These are phyloP conservation scores for Semaprochilodus insignis DNA, from an alignment of 2,797 vertebrate species.

Conservation along the genomic window DNA sequence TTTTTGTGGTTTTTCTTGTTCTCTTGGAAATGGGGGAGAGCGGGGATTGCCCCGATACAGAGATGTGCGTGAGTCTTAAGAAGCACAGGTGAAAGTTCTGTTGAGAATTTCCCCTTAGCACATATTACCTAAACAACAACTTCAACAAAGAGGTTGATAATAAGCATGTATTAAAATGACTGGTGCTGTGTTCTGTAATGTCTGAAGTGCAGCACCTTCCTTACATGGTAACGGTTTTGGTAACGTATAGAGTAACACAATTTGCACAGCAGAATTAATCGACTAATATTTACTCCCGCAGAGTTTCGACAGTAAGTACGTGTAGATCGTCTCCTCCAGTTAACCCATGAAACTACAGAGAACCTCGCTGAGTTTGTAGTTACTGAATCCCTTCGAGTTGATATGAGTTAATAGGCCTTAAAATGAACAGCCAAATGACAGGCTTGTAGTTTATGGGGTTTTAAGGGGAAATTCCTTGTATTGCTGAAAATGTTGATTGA, in stretches of 20 bases:
- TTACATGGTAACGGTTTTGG: not conserved
- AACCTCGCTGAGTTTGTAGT: too few relatives aligned
- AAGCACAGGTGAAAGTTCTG: constrained; percentile 54
- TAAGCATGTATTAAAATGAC: constrained; percentile 26
- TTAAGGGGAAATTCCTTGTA: too few relatives aligned
- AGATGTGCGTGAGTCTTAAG: constrained; percentile 19
- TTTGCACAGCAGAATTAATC: not conserved
- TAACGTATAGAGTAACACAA: not conserved
- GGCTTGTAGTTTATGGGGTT: too few relatives aligned
- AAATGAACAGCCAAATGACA: too few relatives aligned
- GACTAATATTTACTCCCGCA: not conserved
- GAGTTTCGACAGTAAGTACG: too few relatives aligned
- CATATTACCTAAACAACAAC: constrained; percentile 48
- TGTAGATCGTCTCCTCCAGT: too few relatives aligned
- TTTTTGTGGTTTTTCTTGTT: constrained; percentile 44
- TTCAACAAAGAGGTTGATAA: constrained; percentile 30
- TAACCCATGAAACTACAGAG: too few relatives aligned
- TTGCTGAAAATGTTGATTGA: too few relatives aligned
- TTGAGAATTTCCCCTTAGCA: constrained; percentile 55
- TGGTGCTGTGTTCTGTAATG: not conserved
- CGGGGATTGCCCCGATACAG: constrained; percentile 52
- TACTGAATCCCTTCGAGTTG: too few relatives aligned
- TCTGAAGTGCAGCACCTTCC: not conserved
- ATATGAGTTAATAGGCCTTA: too few relatives aligned
- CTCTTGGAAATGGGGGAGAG: constrained; percentile 47